Evolutionary conservation across 1,140 invertebrate genomes (phyloP), one percentile per base, ranked within the genome.

Genomic region (Copidosoma floridanum): DNA sequence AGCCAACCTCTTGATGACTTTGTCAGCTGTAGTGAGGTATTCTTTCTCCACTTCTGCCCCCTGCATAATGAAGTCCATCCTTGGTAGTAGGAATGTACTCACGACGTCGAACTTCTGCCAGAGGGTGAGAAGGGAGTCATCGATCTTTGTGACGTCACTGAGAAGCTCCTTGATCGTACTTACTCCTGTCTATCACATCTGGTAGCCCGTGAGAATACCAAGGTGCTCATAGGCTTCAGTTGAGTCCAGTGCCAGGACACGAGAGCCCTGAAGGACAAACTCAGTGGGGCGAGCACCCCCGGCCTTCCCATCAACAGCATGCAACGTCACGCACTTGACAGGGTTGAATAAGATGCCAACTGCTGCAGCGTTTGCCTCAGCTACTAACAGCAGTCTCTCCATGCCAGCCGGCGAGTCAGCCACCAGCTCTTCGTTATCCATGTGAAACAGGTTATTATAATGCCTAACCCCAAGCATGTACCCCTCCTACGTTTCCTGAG

Each of bases 391-490:
- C 6, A n/a, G 2, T 16, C 52, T 37, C 41, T n/a, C n/a, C n/a
- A 68, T 53, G 6, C 44, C 51, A 1, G 64, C 37, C n/a, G 16
- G 7, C 4, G 12, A 24, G 27, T 10, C 54, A 4, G 72, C 43
- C 47, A 27, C 11, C 12, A 27, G 47, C 16, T 24, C 23, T 27
- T 2, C 27, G 63, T 73, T 69, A 46, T 71, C 69, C 3, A 69
- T 64, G 35, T 65, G 68, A 11, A 23, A 8, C 3, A 52, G 20
- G 50, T 52, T 52, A 23, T 20, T n/a, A n/a, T n/a, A n/a, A n/a
- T n/a, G n/a, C n/a, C n/a, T n/a, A n/a, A n/a, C n/a, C n/a, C 7
- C 8, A 21, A 2, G 11, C 32, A 23, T 20, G 12, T 2, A 2
- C 2, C 18, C 32, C 27, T 37, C 8, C 32, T 32, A 27, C 32